Base-by-base conservation (phyloP, 2,888 invertebrate species). In the Spodoptera picta region DNA sequence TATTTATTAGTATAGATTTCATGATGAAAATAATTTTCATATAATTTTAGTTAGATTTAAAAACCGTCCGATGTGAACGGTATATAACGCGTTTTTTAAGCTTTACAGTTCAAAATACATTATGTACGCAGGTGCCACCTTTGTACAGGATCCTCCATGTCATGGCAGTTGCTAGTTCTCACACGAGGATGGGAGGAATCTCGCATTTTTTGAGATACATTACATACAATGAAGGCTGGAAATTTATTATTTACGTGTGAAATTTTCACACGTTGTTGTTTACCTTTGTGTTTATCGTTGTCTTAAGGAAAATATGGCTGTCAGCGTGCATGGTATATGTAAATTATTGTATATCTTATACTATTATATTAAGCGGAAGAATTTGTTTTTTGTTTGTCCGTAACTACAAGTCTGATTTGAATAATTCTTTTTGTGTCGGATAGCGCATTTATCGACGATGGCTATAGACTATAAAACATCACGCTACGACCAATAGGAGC, bases 211-310 rank as follows among this genome's bases (percentile, higher is more conserved):
- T 54, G 62, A 46, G 69, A 69, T 45, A 42, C 54, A 42, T 60
- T 73, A 52, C 67, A 42, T 48, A 46, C 36, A 10, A 48, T 51
- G 36, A 48, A 43, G 54, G 10, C 52, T 66, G 36, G 44, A 54
- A 52, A 69, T 73, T 14, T 68, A 69, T 60, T 69, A 69, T 69
- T 73, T 73, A 69, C 61, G 61, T 60, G 54, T 27, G 54, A 69
- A 48, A 54, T 60, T 60, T 60, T n/a, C 47, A 43, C 54, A 52
- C 54, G 51, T 60, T 55, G 50, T 65, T 66, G 58, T 42, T 52
- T 65, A 36, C 23, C 9, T 43, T 1, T 14, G 9, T 45, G 42
- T 50, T 52, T 19, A 19, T 1, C 19, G 19, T 19, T 41, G n/a
- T 24, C n/a, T 27, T 48, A 44, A 44, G 44, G 14, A 31, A 27